phyloP scores from a whole-genome alignment of 2,797 vertebrate genomes.

The Petrocephalus schoutedeni region DNA sequence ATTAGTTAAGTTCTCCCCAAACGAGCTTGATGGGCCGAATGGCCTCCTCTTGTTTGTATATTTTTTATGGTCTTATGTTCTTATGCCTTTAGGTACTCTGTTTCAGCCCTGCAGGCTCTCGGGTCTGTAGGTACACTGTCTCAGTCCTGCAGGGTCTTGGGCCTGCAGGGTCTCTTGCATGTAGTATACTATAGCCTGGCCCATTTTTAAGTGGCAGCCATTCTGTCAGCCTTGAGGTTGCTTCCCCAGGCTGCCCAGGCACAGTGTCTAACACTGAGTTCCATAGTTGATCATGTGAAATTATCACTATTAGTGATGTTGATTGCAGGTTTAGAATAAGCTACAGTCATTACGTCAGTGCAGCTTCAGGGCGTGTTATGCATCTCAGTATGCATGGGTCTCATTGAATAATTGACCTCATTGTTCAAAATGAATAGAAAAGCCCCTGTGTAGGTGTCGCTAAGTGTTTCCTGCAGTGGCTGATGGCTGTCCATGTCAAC shows the following conservation, averaged over 20 bases:
- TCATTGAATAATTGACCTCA: background rate
- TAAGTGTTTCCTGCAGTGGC: background rate
- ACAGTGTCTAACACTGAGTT: background rate
- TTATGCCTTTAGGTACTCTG: background rate
- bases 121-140: background rate
- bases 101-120: background rate
- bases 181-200: background rate
- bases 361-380: background rate
- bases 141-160: background rate
- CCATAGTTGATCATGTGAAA: background rate
- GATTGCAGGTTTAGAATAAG: background rate
- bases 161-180: background rate
- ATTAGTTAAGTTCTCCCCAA: too few relatives aligned
- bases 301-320: background rate
- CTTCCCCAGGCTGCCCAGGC: background rate
- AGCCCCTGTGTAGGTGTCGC: background rate
- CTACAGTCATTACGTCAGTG: background rate
- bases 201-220: background rate
- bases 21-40: too few relatives aligned
- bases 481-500: background rate
- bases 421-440: background rate
- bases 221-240: background rate
- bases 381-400: background rate
- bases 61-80: too few relatives aligned
- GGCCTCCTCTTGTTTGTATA: too few relatives aligned